These are phyloP conservation scores for Gari tellinella DNA, from an alignment of 2,888 invertebrate genomes.

Conservation along the genomic window DNA sequence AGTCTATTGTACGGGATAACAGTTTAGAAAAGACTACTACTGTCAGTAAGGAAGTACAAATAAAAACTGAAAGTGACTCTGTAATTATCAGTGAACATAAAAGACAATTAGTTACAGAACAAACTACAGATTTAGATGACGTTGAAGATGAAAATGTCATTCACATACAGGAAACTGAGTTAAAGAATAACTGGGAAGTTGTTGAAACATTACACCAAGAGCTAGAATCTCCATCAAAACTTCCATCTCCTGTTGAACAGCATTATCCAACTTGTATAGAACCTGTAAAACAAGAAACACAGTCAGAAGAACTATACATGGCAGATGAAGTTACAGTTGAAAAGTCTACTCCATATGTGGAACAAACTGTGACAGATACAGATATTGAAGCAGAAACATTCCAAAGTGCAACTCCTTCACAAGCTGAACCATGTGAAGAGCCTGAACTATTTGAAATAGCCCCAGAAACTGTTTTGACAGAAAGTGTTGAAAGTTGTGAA, in stretches of 20 bases:
- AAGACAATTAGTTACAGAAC: background rate
- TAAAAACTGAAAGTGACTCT: background rate
- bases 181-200: constrained; percentile 70
- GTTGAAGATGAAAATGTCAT: constrained; percentile 19
- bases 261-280: constrained; percentile 38
- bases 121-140: constrained; percentile 10
- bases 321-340: too few relatives aligned
- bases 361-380: too few relatives aligned
- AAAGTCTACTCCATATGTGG: too few relatives aligned
- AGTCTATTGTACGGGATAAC: constrained; percentile 43
- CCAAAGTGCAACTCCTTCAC: too few relatives aligned
- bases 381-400: too few relatives aligned
- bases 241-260: constrained; percentile 50
- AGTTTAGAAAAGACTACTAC: constrained; percentile 32
- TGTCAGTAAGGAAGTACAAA: constrained; percentile 15
- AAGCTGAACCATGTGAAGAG: constrained; percentile 17
- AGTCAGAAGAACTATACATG: too few relatives aligned
- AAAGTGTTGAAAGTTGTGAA: constrained; percentile 4
- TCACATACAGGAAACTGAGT: constrained; percentile 15
- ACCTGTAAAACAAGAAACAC: too few relatives aligned
- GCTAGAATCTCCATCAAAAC: constrained; percentile 50
- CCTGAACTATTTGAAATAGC: constrained; percentile 4
- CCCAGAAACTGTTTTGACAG: too few relatives aligned
- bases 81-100: background rate
- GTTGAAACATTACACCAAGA: constrained; percentile 64